Percentiles rank a stretch among this genome's conserved stretches.
Evolutionary conservation across 2,888 invertebrate species (phyloP).

Genomic region (Rhimphoctona megacephalus): DNA sequence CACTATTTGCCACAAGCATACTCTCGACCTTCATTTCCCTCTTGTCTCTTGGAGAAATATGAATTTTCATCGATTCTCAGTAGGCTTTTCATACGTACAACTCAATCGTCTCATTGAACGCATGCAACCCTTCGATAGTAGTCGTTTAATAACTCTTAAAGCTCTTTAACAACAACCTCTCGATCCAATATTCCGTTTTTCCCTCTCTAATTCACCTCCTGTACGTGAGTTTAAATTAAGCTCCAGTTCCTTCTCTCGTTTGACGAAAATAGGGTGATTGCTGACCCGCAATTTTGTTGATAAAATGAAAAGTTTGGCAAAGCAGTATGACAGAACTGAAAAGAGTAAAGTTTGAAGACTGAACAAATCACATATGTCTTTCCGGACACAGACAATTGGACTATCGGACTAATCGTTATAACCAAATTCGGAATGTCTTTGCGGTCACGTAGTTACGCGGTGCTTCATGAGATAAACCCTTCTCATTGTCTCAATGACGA

Average conservation of each 20-base stretch:
- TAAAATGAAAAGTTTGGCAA: constrained; percentile 8
- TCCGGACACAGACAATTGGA: constrained; percentile 6
- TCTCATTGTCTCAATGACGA: constrained; percentile 37
- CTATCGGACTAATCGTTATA: constrained; percentile 14
- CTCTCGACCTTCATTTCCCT: constrained; percentile 10
- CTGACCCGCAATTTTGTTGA: constrained; percentile 27
- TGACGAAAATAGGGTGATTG: neutral
- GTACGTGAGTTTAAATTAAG: constrained; percentile 7
- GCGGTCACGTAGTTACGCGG: constrained; percentile 52
- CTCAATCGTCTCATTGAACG: constrained; percentile 18
- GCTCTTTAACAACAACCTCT: constrained; percentile 44
- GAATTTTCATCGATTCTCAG: constrained; percentile 40
- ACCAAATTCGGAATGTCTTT: constrained; percentile 46
- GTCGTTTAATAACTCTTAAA: constrained; percentile 10
- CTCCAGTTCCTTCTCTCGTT: neutral
- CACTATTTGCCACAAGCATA: constrained; percentile 3
- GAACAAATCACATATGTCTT: neutral
- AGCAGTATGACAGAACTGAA: neutral
- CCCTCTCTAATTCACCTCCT: neutral
- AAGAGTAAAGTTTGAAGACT: neutral
- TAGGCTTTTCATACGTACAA: constrained; percentile 11
- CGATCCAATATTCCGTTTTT: constrained; percentile 22
- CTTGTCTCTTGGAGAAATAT: constrained; percentile 23
- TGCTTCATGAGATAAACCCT: constrained; percentile 57
- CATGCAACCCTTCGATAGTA: neutral